Evolutionary conservation across 2,797 vertebrate species (phyloP).

Genomic region (Protosalanx chinensis): DNA sequence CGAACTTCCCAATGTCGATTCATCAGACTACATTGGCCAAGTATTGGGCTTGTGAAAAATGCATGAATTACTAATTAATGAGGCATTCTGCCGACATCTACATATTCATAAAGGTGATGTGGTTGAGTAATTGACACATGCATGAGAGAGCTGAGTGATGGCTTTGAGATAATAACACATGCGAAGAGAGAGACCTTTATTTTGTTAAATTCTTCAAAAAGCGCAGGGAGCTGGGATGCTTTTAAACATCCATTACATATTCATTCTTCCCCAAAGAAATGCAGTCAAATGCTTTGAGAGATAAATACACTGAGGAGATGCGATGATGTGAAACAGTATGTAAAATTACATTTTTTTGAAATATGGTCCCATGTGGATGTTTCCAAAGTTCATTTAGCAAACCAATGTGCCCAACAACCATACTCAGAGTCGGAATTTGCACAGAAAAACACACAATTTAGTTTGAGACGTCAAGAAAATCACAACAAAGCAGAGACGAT

Average conservation of each 20-base stretch:
- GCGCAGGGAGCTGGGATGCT: conserved; percentile 66
- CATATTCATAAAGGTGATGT: conserved; percentile 86
- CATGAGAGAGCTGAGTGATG: conserved; percentile 75
- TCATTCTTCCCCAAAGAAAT: conserved; percentile 77
- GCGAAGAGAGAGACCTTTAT: conserved; percentile 70
- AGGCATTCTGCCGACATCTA: conserved; percentile 79
- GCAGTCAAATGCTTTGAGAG: conserved; percentile 73
- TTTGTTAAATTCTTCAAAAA: conserved; percentile 73
- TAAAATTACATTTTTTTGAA: conserved; percentile 81
- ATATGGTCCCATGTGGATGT: conserved; percentile 72
- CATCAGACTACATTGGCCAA: conserved; percentile 72
- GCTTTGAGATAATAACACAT: conserved; percentile 72
- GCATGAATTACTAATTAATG: conserved; percentile 85
- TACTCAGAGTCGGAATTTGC: conserved; percentile 59
- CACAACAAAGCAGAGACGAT: conserved; percentile 26
- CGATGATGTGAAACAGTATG: conserved; percentile 78
- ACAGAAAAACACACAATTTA: conserved; percentile 51
- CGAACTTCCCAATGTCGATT: conserved; percentile 71
- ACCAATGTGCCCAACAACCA: conserved; percentile 68
- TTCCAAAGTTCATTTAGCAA: conserved; percentile 79
- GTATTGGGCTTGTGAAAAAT: conserved; percentile 78
- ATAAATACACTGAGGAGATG: conserved; percentile 75
- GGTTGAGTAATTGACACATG: conserved; percentile 76
- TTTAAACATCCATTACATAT: conserved; percentile 73
- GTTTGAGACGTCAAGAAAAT: conserved; percentile 45